Evolutionary conservation across 2,113 vertebrate genomes (phyloP).

Genomic region (Hippoglossus stenolepis): DNA sequence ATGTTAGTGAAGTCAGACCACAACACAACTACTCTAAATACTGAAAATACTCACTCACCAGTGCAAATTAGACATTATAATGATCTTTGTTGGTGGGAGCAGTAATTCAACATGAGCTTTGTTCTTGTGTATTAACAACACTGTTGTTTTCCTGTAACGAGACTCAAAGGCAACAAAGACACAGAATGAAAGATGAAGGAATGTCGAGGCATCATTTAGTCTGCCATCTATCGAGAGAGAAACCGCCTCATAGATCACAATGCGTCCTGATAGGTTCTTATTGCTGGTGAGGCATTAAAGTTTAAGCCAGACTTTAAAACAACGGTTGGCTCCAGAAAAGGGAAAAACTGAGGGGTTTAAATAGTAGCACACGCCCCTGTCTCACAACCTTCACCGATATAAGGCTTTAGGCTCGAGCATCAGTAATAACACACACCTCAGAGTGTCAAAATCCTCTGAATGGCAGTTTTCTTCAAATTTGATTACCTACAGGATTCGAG

Average conservation of each 20-base stretch:
- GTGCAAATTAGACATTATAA: conserved; percentile 52
- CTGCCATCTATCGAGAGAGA: conserved; percentile 11
- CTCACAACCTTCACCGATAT: conserved; percentile 30
- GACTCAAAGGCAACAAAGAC: conserved; percentile 47
- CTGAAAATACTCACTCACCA: conserved; percentile 34
- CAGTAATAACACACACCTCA: not conserved
- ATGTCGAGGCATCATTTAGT: conserved; percentile 67
- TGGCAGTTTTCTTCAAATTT: conserved; percentile 52
- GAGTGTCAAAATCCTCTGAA: conserved; percentile 72
- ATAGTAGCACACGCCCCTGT: conserved; percentile 36
- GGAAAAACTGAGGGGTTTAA: conserved; percentile 26
- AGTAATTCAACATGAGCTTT: conserved; percentile 65
- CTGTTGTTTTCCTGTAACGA: not conserved
- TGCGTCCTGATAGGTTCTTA: conserved; percentile 5
- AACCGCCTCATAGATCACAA: conserved; percentile 9
- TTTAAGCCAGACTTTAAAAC: not conserved
- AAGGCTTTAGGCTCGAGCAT: conserved; percentile 56
- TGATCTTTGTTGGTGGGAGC: conserved; percentile 53
- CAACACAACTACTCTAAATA: conserved; percentile 31
- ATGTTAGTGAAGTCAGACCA: not conserved
- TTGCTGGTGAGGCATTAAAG: not conserved
- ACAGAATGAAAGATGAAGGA: conserved; percentile 66
- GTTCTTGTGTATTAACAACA: conserved; percentile 32
- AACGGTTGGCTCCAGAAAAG: conserved; percentile 31
- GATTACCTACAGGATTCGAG: conserved; percentile 63